Evolutionary conservation across 2,797 vertebrate genomes (phyloP), one percentile per base, ranked within the genome.

Genomic region (Bovichtus diacanthus): DNA sequence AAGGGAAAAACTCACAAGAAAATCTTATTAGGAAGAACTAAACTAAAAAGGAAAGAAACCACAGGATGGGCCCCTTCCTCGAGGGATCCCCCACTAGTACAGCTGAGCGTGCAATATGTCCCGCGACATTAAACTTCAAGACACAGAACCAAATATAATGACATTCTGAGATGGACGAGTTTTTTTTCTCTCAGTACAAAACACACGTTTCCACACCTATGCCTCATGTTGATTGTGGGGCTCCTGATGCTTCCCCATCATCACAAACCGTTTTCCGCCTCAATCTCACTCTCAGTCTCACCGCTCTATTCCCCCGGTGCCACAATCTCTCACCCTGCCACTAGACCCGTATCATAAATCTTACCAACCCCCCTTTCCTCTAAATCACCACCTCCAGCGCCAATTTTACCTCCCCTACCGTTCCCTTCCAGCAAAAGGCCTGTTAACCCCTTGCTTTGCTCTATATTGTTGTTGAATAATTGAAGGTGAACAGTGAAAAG

Each of bases 391-490:
- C 84, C 66, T 53, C 71, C 74, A 41, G 58, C 41, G 60, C 74
- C 85, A 78, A 79, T 90, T 84, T 84, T 64, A 86, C 88, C 82
- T 85, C 80, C 86, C 76, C 85, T 70, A 63, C 83, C 34, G 81
- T 90, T 91, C 85, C 81, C 74, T 74, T 78, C 80, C 80, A 87
- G 90, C 88, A 91, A 92, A 93, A 93, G 90, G 76, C 92, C 90
- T 93, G 94, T 95, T 95, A 95, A 95, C 93, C 95, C 92, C 90
- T 93, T 87, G 90, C 90, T 83, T 78, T 74, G 90, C 84, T 92
- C 90, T 83, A 91, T 94, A 95, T 95, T 95, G 93, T 95, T 89
- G 80, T 79, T 95, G 79, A 95, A 96, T 95, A 95, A 95, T 95
- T 95, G 90, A 96, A 88, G 70, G 72, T 67, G 80, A 81, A 66